These are phyloP conservation scores for Remorina albescens DNA, from an alignment of 2,797 vertebrate species.

Conservation along the genomic window DNA sequence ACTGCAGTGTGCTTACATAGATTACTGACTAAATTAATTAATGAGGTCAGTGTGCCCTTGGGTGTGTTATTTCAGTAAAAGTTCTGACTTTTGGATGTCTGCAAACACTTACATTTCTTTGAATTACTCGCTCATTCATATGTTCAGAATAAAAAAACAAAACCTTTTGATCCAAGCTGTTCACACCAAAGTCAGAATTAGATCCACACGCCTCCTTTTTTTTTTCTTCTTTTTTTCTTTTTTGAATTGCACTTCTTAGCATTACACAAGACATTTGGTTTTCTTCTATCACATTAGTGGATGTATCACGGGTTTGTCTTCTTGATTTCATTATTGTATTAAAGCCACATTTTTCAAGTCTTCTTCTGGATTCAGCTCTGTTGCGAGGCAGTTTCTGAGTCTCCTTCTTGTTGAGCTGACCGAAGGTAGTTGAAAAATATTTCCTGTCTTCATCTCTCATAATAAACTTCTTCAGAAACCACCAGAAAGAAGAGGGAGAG, in stretches of 20 bases:
- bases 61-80: conserved; percentile 34
- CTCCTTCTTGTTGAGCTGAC: conserved; percentile 66
- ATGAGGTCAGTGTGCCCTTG: conserved; percentile 23
- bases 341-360: conserved; percentile 61
- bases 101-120: conserved; percentile 32
- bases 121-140: conserved; percentile 14
- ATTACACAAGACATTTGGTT: conserved; percentile 47
- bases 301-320: conserved; percentile 63
- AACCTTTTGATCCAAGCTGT: conserved; percentile 14
- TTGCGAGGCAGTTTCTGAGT: conserved; percentile 50
- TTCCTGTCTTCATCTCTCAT: conserved; percentile 81
- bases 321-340: conserved; percentile 55
- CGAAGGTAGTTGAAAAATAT: conserved; percentile 74
- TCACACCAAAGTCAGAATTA: conserved; percentile 34
- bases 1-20: conserved; percentile 24
- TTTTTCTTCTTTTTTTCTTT: no score
- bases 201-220: conserved; percentile 29
- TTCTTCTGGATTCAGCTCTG: conserved; percentile 40
- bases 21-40: conserved; percentile 62
- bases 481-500: conserved; percentile 60
- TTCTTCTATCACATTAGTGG: conserved; percentile 44
- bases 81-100: conserved; percentile 37
- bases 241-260: conserved; percentile 34
- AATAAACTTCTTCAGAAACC: conserved; percentile 75
- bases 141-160: conserved; percentile 31